Base-by-base conservation (phyloP, 2,797 vertebrate species). In the Enoplosus armatus region DNA sequence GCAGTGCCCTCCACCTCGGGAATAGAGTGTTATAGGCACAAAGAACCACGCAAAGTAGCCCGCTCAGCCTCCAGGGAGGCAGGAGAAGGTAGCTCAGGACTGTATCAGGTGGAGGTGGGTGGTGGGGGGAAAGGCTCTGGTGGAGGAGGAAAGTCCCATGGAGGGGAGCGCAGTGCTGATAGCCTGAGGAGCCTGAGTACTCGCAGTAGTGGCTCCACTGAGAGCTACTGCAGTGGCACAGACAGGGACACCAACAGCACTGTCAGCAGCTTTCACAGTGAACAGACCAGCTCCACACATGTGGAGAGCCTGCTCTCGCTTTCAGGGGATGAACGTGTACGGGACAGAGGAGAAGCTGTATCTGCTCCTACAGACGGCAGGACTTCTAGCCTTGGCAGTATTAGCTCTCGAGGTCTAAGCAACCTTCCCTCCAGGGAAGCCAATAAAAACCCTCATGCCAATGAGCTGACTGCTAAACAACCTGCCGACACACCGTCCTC, bases 391-490 rank as follows among this genome's bases (percentile, higher is more conserved):
- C 86, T 89, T 29, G 74, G 94, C 79, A 90, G 88, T 45, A 85
- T 89, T 9, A 74, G 82, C 90, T 95, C 94, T 67, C 95, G 93
- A 62, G 92, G 89, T 45, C 93, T 96, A 11, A 87, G 93, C 85
- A 93, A 92, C 83, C 96, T 96, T 56, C 96, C 96, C 6, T 98
- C 98, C 24, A 96, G 98, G 87, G 98, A 99, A 93, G 98, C 97
- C 84, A 99, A 99, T 86, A 99, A 97, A 93, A 99, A 99, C 92
- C 98, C 98, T 5, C 98, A 99, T 6, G 98, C 98, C 70, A 99
- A 99, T 39, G 97, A 99, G 91, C 87, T 98, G 83, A 95, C 93
- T 37, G 94, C 93, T 8, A 94, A 94, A 77, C 87, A 77, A 48
- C 87, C 91, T 4, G 79, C 82, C 0, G 88, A 95, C 33, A 54